Base-by-base conservation (phyloP, 2,888 invertebrate species). In the Drosophila mayaguana region DNA sequence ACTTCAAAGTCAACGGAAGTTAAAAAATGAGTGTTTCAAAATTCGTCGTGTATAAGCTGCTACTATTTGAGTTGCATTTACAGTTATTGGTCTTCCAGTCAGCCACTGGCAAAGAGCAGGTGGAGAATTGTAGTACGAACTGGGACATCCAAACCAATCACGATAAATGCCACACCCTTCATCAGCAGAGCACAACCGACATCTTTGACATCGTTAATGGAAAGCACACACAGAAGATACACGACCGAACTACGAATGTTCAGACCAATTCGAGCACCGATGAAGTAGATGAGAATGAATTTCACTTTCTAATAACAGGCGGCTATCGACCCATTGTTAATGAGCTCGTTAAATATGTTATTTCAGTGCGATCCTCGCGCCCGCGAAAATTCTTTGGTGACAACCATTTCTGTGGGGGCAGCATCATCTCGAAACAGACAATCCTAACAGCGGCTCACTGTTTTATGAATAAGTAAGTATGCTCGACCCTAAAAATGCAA, bases 361-460 rank as follows among this genome's bases (percentile, higher is more conserved):
- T 76, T 0, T 88, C 89, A 1, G 0, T 85, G 11, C 75, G 87
- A 46, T n/a, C 22, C 2, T 1, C 18, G 7, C 1, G 0, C 0
- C 22, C 62, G 7, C 14, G 2, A 0, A 67, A 56, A 43, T 85
- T 54, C 53, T 90, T 89, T 59, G 89, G 89, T 0, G 75, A 78
- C 2, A 78, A 69, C 56, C 89, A 89, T 42, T 59, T 75, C 0
- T 89, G 89, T 54, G 89, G 89, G 0, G 89, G 89, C n/a, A 28
- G 67, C 2, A 72, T 90, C 20, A 72, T 90, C 16, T 59, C 62
- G 2, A 0, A 34, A 5, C 69, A 42, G 12, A n/a, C 32, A 2
- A 60, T 89, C 20, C 20, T 89, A 0, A 81, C 91, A 1, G 91
- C 89, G 2, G 89, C 83, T 0, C 89, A 89, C 60, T 89, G 89